Conservation (phyloP, 2,797 vertebrate genomes). For the Leucoraja ocellata region DNA sequence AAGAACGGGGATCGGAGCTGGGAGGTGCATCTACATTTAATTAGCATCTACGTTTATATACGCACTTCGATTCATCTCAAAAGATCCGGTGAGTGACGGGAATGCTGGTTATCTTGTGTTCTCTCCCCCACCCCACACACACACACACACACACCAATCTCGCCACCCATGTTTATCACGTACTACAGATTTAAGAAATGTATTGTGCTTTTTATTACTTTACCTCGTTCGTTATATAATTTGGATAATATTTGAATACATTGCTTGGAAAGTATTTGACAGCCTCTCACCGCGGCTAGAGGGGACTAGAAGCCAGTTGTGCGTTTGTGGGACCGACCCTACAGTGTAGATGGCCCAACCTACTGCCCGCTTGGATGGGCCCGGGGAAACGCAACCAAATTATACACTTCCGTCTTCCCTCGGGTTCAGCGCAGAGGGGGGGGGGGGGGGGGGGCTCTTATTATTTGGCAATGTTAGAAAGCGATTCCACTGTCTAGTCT, state of each 20-base stretch:
- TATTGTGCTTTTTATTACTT: too few species aligned
- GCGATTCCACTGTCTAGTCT: background rate
- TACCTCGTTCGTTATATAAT: too few species aligned
- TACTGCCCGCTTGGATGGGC: background rate
- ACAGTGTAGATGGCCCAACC: background rate
- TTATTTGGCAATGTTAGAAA: background rate
- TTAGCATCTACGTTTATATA: too few species aligned
- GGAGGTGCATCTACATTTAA: too few species aligned
- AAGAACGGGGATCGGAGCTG: too few species aligned
- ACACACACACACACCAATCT: too few species aligned
- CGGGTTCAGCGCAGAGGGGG: background rate
- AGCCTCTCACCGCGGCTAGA: too few species aligned
- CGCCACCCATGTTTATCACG: background rate
- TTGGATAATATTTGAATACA: background rate
- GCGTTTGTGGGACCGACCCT: background rate
- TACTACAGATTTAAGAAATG: background rate
- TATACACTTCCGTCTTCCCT: background rate
- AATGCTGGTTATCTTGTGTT: background rate
- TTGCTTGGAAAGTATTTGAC: background rate
- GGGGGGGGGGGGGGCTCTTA: background rate
- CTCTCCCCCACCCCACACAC: too few species aligned
- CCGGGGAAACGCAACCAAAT: background rate
- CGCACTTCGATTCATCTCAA: too few species aligned
- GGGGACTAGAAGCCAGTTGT: too few species aligned
- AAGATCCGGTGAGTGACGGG: background rate